Conservation (phyloP, 2,888 invertebrate species). For the Sclerodermus sp. region DNA sequence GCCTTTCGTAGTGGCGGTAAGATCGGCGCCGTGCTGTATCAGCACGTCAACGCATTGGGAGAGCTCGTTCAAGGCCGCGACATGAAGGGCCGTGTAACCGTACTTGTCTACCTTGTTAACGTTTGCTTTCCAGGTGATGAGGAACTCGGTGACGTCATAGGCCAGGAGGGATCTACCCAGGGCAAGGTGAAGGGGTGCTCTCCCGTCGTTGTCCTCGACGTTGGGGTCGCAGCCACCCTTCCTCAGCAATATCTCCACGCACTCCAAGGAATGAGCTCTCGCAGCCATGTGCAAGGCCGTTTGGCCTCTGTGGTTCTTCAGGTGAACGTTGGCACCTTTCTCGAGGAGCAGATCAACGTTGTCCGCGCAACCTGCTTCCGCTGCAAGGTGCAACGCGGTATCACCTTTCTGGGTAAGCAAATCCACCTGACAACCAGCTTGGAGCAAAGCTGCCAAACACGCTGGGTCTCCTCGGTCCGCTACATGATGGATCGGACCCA, state of each 20-base stretch:
- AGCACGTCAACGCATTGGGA: constrained; percentile 83
- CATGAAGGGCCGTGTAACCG: constrained; percentile 82
- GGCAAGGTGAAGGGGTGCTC: constrained; percentile 82
- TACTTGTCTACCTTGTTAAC: constrained; percentile 84
- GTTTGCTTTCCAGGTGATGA: constrained; percentile 79
- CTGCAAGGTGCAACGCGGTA: constrained; percentile 82
- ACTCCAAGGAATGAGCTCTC: constrained; percentile 77
- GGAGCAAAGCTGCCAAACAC: constrained; percentile 74
- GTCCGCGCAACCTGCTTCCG: constrained; percentile 83
- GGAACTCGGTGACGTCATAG: constrained; percentile 77
- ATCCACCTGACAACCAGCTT: constrained; percentile 72
- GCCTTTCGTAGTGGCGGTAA: constrained; percentile 85
- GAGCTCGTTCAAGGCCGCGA: constrained; percentile 83
- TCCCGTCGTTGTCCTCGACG: constrained; percentile 76
- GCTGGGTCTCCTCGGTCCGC: constrained; percentile 79
- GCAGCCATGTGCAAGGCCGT: constrained; percentile 85
- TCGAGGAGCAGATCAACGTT: constrained; percentile 75
- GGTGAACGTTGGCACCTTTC: constrained; percentile 74
- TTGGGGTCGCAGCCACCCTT: constrained; percentile 79
- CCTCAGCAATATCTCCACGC: constrained; percentile 74
- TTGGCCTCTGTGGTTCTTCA: constrained; percentile 77
- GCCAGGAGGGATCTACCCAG: constrained; percentile 81
- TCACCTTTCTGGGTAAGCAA: constrained; percentile 75
- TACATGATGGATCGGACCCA: constrained; percentile 79
- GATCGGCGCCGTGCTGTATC: constrained; percentile 83